phyloP scores from a whole-genome alignment of 1,140 invertebrate species.

The Zaprionus ornatus region DNA sequence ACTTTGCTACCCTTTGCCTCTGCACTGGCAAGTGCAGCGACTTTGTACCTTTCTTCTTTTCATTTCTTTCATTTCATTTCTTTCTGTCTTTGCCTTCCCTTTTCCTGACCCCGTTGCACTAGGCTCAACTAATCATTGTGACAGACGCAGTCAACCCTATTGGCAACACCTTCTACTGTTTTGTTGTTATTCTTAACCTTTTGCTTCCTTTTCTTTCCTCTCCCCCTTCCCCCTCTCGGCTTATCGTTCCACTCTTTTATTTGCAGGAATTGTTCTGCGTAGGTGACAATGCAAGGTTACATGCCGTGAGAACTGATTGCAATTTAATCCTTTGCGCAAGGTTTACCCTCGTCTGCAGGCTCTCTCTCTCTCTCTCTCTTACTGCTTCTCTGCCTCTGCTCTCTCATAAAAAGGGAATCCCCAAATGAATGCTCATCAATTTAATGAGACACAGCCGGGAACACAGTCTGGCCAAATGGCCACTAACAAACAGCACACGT shows the following conservation, averaged over 20 bases:
- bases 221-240: constrained; percentile 30
- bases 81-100: constrained; percentile 14
- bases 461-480: constrained; percentile 32
- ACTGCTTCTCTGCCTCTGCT: not conserved
- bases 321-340: constrained; percentile 67
- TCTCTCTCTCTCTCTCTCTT: not conserved
- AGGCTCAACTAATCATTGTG: constrained; percentile 44
- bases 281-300: constrained; percentile 59
- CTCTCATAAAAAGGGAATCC: constrained; percentile 51
- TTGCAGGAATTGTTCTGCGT: constrained; percentile 44
- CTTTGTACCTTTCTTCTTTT: constrained; percentile 35
- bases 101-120: not conserved
- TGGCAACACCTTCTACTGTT: constrained; percentile 55
- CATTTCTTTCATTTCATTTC: not conserved
- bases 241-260: constrained; percentile 34
- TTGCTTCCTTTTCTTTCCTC: constrained; percentile 50
- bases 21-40: constrained; percentile 52
- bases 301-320: constrained; percentile 59
- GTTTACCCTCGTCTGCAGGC: constrained; percentile 6
- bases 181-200: constrained; percentile 61
- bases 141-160: constrained; percentile 55
- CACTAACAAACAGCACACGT: constrained; percentile 46
- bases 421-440: constrained; percentile 64
- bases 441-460: constrained; percentile 44
- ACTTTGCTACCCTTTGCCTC: constrained; percentile 39